phyloP scores from a whole-genome alignment of 2,113 vertebrate species.

The Phalacrocorax pelagicus region DNA sequence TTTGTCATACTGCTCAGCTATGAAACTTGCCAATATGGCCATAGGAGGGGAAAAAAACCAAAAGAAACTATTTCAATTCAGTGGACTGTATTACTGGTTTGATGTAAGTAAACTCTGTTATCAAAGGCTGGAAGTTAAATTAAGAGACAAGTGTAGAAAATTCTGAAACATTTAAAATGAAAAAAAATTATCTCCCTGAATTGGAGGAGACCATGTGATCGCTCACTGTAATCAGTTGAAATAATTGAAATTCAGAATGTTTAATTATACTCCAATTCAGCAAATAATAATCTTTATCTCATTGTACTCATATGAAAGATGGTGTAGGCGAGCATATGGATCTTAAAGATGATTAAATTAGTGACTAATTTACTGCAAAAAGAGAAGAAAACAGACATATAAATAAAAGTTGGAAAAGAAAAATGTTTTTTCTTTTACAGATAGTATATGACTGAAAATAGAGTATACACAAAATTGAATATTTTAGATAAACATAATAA shows the following conservation, averaged over 20 bases:
- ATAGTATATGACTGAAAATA: neutral
- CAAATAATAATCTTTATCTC: slow-evolving; percentile 40
- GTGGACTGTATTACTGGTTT: neutral
- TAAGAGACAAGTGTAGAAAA: neutral
- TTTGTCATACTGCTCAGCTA: slow-evolving; percentile 57
- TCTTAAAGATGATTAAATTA: slow-evolving; percentile 55
- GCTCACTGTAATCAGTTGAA: neutral
- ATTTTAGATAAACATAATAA: neutral
- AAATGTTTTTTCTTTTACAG: neutral
- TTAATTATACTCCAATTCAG: slow-evolving; percentile 27
- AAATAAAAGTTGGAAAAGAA: slow-evolving; percentile 5
- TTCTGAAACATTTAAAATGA: neutral
- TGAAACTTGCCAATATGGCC: slow-evolving; percentile 38
- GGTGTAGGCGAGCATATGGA: neutral
- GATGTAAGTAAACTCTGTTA: neutral
- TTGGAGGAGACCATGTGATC: neutral
- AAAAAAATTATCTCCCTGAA: neutral
- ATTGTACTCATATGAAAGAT: slow-evolving; percentile 6
- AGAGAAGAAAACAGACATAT: neutral
- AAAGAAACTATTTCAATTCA: neutral
- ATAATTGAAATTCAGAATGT: slow-evolving; percentile 20
- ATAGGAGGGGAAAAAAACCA: neutral
- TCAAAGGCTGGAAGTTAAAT: neutral
- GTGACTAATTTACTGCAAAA: slow-evolving; percentile 34
- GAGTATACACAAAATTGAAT: neutral